Percentiles rank a stretch among this genome's conserved stretches.
Evolutionary conservation across 2,797 vertebrate species (phyloP).

Genomic region (Echeneis naucrates): DNA sequence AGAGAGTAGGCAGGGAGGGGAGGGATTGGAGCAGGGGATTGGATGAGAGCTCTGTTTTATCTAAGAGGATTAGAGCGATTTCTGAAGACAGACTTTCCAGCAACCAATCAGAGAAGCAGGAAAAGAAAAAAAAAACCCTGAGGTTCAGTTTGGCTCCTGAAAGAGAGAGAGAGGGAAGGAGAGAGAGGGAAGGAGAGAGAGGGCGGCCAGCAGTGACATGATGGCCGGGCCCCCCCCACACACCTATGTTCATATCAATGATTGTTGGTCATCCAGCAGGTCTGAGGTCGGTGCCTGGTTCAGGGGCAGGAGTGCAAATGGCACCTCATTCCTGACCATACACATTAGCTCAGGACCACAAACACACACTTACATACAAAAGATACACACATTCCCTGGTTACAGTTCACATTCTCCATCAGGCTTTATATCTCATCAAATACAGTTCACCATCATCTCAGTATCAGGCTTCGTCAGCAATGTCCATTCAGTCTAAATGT

Average conservation of each 20-base stretch:
- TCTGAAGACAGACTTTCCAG: constrained; percentile 82
- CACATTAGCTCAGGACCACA: too few relatives aligned
- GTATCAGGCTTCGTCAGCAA: too few relatives aligned
- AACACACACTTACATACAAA: neutral
- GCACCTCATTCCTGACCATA: neutral
- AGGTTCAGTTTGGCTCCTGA: constrained; percentile 62
- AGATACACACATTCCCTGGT: neutral
- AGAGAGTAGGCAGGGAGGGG: constrained; percentile 25
- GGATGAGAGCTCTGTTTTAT: constrained; percentile 84
- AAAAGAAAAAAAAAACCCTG: constrained; percentile 55
- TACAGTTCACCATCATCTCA: constrained; percentile 2
- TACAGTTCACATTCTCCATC: neutral
- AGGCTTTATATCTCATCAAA: constrained; percentile 45
- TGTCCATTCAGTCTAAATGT: too few relatives aligned
- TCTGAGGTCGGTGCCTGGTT: too few relatives aligned
- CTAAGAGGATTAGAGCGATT: constrained; percentile 90
- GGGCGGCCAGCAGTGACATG: constrained; percentile 44
- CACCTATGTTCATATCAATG: neutral
- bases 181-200: constrained; percentile 11
- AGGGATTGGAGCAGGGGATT: constrained; percentile 78
- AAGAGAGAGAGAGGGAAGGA: constrained; percentile 21
- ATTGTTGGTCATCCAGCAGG: neutral
- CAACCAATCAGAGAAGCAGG: constrained; percentile 71
- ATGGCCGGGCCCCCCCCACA: neutral
- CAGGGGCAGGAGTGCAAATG: too few relatives aligned